Base-by-base conservation (phyloP, 2,888 invertebrate species). In the Drosophila merina region DNA sequence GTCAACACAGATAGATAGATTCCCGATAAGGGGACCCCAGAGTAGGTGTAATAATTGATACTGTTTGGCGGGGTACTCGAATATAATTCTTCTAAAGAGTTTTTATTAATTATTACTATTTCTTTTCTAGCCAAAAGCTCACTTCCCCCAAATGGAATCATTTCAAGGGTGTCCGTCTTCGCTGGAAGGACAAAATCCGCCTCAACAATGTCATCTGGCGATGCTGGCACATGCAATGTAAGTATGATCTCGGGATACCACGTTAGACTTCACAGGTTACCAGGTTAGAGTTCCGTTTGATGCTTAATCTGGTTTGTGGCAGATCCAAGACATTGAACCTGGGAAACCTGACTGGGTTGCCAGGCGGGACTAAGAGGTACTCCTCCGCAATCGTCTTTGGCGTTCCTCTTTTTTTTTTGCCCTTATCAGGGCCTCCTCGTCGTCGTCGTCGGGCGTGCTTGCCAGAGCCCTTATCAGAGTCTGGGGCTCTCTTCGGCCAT, bases 111-210 rank as follows among this genome's bases (percentile, higher is more conserved):
- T 20, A 20, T 1, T 20, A 20, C 2, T 20, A n/a, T 10, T 50
- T 3, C 12, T 72, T 12, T 86, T 88, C 20, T 64, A 98, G 98
- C 94, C 99, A 99, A 93, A 99, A 99, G 93, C 93, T 99, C 92
- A 99, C 99, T 68, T 99, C 99, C 75, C 99, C 99, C 74, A 99
- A 99, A 94, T 99, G 99, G 99, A 99, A 99, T 93, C 96, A 98
- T 90, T 99, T 99, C 94, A 98, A 99, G 93, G 99, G 99, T 76
- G 96, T 99, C 89, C 96, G 98, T 89, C 93, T 99, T 75, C 94
- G 97, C 88, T 98, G 99, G 96, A 99, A 99, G 93, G 99, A 99
- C 93, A 98, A 99, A 93, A 99, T 99, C 90, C 95, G 99, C 83
- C 93, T 99, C 88, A 99, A 99, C 94, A 99, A 99, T 93, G 98